Evolutionary conservation across 2,888 invertebrate genomes (phyloP), one percentile per base, ranked within the genome.

Genomic region (Salticus scenicus): DNA sequence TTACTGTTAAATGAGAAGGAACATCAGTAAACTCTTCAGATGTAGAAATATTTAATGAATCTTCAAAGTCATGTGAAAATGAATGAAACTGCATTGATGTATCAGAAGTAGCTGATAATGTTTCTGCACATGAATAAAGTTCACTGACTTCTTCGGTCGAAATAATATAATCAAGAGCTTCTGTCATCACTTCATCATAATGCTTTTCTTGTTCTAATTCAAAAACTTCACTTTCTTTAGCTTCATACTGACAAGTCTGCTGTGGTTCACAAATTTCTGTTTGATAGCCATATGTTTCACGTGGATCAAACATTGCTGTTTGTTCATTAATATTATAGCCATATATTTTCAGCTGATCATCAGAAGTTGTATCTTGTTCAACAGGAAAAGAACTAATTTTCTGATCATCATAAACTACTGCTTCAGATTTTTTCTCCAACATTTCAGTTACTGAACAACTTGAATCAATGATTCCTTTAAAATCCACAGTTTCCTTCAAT

Each of bases 1-100:
- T 71, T 30, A 57, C 31, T 27, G 76, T 80, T 27, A 71, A 47
- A 51, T 86, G 80, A 8, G 80, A 80, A 10, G 75, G 66, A 24
- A 80, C 80, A 76, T 86, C 86, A 27, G 78, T 86, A 27, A 86
- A 86, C 28, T 86, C 86, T 30, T 85, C 79, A 66, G 74, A 78
- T n/a, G 84, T 73, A 24, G 78, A 73, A n/a, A 77, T 47, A 27
- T 76, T 24, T 14, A 76, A 51, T 37, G 67, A 41, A 31, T 64
- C 69, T 4, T 77, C 76, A 12, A 71, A 31, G 37, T 76, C 66
- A 47, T 72, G 76, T 37, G 80, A 80, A n/a, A 28, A 71, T n/a
- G 66, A 47, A 57, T 51, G 33, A 33, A 20, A 20, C 28, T 72
- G 67, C 24, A 42, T 42, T 42, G 71, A 42, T 24, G 24, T 30